Evolutionary conservation across 2,888 invertebrate genomes (phyloP).

Genomic region (Diploptera punctata): DNA sequence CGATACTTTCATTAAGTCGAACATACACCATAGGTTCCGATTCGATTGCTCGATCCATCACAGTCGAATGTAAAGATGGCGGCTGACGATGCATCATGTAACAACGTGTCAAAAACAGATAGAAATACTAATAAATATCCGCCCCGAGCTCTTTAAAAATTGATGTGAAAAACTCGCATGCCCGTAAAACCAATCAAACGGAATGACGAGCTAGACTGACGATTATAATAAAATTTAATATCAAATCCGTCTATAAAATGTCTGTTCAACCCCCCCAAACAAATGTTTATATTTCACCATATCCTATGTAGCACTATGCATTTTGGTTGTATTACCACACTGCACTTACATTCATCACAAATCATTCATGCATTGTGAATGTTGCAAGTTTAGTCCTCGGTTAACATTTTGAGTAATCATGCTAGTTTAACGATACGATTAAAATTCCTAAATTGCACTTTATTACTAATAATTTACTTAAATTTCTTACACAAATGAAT

Average conservation of each 20-base stretch:
- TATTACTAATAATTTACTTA: no score
- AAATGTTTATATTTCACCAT: not conserved
- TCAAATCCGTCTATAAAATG: slow-evolving; percentile 1
- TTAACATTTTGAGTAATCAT: no score
- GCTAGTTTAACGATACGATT: no score
- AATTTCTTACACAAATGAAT: no score
- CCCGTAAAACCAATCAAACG: not conserved
- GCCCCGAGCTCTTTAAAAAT: not conserved
- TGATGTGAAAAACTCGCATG: no score
- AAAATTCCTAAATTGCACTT: no score
- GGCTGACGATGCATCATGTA: not conserved
- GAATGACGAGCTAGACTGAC: not conserved
- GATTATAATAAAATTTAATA: not conserved
- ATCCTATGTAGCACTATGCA: not conserved
- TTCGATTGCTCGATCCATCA: slow-evolving; percentile 3
- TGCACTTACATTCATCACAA: no score
- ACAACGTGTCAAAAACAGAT: slow-evolving; percentile 4
- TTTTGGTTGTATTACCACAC: no score
- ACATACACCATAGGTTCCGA: not conserved
- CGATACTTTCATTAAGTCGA: not conserved
- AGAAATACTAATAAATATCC: not conserved
- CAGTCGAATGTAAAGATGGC: slow-evolving; percentile 2
- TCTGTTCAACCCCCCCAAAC: not conserved
- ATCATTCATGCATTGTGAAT: no score
- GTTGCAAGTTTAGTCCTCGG: no score